phyloP scores from a whole-genome alignment of 2,888 invertebrate genomes.

The Dryadula phaetusa region DNA sequence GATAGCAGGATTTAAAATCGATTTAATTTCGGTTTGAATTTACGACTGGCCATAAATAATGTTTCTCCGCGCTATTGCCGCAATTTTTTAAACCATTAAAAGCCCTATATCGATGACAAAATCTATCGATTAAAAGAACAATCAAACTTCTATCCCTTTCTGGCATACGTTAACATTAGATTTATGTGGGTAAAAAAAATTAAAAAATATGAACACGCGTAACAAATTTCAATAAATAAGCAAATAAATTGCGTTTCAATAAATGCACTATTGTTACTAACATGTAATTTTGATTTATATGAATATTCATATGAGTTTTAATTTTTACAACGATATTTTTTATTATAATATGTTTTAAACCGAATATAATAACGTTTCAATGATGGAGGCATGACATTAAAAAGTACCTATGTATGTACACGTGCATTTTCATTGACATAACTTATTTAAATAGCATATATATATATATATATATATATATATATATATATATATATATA shows the following conservation, averaged over 20 bases:
- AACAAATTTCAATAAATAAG: constrained; percentile 83
- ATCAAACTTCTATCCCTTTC: constrained; percentile 62
- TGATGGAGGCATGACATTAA: constrained; percentile 56
- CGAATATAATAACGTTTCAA: constrained; percentile 49
- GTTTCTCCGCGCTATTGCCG: constrained; percentile 74
- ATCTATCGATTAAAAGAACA: constrained; percentile 66
- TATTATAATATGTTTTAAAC: constrained; percentile 40
- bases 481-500: too few species aligned
- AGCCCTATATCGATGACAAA: constrained; percentile 74
- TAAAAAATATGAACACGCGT: constrained; percentile 69
- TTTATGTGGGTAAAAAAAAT: constrained; percentile 45
- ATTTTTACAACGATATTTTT: constrained; percentile 55
- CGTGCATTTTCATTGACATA: too few species aligned
- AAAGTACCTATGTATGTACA: constrained; percentile 28
- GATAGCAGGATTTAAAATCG: constrained; percentile 70
- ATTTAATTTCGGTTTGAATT: constrained; percentile 80
- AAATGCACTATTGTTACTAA: constrained; percentile 73
- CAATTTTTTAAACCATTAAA: constrained; percentile 82
- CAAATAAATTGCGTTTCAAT: constrained; percentile 81
- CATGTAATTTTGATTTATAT: constrained; percentile 80
- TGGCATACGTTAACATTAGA: constrained; percentile 55
- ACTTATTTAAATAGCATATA: too few species aligned
- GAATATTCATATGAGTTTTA: constrained; percentile 79
- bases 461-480: too few species aligned
- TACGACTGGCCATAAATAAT: constrained; percentile 80